Evolutionary conservation across 2,888 invertebrate genomes (phyloP), one percentile per base, ranked within the genome.

Genomic region (Allolobophora icterica): DNA sequence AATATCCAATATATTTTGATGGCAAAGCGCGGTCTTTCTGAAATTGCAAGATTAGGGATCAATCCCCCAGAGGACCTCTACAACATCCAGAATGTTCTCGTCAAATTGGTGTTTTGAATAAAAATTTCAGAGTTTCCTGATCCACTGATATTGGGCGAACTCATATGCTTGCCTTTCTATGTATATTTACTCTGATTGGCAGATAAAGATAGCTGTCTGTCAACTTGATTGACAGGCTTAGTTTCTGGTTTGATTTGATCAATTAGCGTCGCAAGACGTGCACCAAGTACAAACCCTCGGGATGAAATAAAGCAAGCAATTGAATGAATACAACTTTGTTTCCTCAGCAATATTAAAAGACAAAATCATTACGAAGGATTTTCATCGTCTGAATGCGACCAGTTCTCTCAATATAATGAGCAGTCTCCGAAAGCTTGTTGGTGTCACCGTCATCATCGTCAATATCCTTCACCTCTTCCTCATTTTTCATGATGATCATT

Each of bases 231-330:
- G 71, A 71, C 71, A n/a, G 71, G n/a, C 17, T 30, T 30, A n/a
- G 71, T n/a, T 71, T 71, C 71, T 71, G n/a, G 71, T n/a, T n/a
- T 71, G 30, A 71, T 71, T 71, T 71, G n/a, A 71, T 71, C n/a
- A 71, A n/a, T 71, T n/a, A 71, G 30, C 71, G n/a, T 3, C 52
- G 52, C 19, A 52, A 52, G 52, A 52, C n/a, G 71, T 6, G 5
- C 30, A n/a, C 71, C 71, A n/a, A 6, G 11, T 8, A n/a, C 71
- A 71, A n/a, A 71, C n/a, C 71, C 30, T n/a, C 71, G 71, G 8
- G 71, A 71, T 71, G 11, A 71, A 30, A 71, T n/a, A n/a, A n/a
- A 71, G 8, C 71, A 71, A 71, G n/a, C 8, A 71, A n/a, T 71
- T 71, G 71, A 71, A 71, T 71, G 8, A n/a, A 71, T 30, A 71